Percentiles rank a stretch among this genome's conserved stretches.
phyloP scores from a whole-genome alignment of 1,140 invertebrate species.

The Drosophila tani region DNA sequence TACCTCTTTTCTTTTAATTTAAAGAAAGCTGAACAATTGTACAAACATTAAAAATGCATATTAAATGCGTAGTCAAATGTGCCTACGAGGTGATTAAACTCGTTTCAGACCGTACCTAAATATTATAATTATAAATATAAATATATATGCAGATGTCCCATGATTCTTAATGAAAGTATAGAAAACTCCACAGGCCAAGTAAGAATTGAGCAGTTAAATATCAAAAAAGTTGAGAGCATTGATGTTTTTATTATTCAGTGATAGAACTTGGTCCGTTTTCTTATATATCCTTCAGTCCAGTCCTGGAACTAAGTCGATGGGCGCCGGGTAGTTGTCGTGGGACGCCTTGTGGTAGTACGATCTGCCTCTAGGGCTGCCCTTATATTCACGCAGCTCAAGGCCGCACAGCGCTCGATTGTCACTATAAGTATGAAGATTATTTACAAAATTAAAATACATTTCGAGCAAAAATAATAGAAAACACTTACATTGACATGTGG shows the following conservation, averaged over 20 bases:
- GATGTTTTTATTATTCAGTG: slow-evolving; percentile 15
- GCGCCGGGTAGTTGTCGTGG: background rate
- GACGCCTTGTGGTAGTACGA: background rate
- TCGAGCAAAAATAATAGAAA: background rate
- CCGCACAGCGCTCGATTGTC: slow-evolving; percentile 22
- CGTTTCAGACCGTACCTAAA: background rate
- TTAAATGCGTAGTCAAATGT: slow-evolving; percentile 1
- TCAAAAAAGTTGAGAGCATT: slow-evolving; percentile 21
- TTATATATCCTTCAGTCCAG: too few species aligned
- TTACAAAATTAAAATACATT: background rate
- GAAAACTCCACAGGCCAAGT: too few species aligned
- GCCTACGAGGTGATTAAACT: background rate
- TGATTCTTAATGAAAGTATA: too few species aligned
- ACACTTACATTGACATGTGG: slow-evolving; percentile 51
- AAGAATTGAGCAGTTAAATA: background rate
- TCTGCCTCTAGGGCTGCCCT: background rate
- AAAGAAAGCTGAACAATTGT: slow-evolving; percentile 12
- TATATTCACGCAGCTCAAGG: slow-evolving; percentile 44
- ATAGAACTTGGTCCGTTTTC: background rate
- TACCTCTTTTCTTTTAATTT: background rate
- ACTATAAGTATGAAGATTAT: slow-evolving; percentile 3
- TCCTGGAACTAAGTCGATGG: background rate
- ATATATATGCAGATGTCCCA: background rate
- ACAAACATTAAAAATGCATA: slow-evolving; percentile 27
- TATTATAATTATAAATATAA: background rate